Conservation (phyloP, 2,888 invertebrate genomes). For the Thyatira batis region DNA sequence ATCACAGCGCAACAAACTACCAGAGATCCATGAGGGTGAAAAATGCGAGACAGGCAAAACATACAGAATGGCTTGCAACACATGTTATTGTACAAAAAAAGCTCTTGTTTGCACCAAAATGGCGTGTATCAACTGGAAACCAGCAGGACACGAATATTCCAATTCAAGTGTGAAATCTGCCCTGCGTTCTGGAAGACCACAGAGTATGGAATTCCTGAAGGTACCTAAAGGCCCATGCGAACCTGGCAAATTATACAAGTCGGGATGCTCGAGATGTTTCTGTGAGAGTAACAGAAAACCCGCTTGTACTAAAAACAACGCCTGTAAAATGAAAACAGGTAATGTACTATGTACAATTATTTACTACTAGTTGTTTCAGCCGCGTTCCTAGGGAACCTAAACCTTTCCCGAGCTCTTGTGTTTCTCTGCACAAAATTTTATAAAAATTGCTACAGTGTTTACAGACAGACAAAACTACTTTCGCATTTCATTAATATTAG, state of each 20-base stretch:
- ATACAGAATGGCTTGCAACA: constrained; percentile 62
- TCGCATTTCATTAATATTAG: too few species aligned
- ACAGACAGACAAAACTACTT: too few species aligned
- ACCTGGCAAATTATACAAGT: constrained; percentile 52
- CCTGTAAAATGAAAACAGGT: constrained; percentile 18
- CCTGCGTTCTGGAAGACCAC: constrained; percentile 1
- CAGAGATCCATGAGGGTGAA: constrained; percentile 47
- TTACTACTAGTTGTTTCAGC: too few species aligned
- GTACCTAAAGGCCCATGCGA: constrained; percentile 34
- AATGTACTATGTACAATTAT: background rate
- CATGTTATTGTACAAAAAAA: constrained; percentile 50
- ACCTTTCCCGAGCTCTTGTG: too few species aligned
- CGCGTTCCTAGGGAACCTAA: too few species aligned
- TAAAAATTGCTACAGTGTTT: too few species aligned
- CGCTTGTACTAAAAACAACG: constrained; percentile 25
- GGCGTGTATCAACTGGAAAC: constrained; percentile 39
- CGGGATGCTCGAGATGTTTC: constrained; percentile 49
- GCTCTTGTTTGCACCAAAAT: constrained; percentile 64
- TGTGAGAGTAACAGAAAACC: constrained; percentile 36
- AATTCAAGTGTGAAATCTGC: background rate
- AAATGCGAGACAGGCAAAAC: constrained; percentile 43
- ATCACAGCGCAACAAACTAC: constrained; percentile 23
- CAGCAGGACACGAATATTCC: background rate
- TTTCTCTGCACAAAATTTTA: too few species aligned
- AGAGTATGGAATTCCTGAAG: constrained; percentile 11